A percentile compares a stretch with the other conserved stretches of the same genome.
phyloP scores from a whole-genome alignment of 2,113 vertebrate species.

The Leucopsar rothschildi region DNA sequence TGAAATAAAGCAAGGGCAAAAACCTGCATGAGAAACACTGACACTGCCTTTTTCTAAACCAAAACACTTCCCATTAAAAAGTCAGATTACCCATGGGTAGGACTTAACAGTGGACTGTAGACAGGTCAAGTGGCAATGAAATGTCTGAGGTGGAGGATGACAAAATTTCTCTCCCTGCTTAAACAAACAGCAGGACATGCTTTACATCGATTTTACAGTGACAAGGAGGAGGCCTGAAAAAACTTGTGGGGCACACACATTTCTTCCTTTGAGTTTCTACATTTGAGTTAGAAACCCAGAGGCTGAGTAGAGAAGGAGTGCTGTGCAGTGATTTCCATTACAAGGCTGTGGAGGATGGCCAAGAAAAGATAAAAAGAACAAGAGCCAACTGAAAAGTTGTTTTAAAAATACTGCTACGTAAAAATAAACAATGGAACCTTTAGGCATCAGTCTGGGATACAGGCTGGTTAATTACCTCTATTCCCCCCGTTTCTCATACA shows the following conservation, averaged over 20 bases:
- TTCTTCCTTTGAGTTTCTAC: neutral
- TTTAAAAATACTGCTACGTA: neutral
- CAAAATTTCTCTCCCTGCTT: neutral
- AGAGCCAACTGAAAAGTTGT: neutral
- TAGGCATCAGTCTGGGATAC: neutral
- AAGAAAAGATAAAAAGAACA: neutral
- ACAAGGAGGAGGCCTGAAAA: neutral
- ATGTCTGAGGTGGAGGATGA: neutral
- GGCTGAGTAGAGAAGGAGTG: neutral
- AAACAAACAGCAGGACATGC: neutral
- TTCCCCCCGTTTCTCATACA: fast-evolving
- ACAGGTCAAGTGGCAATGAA: neutral
- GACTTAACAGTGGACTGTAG: neutral
- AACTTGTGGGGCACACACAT: neutral
- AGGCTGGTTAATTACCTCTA: neutral
- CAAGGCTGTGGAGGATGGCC: neutral
- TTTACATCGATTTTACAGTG: neutral
- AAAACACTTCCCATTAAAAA: neutral
- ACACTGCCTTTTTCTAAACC: neutral
- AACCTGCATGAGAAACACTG: neutral
- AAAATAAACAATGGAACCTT: neutral
- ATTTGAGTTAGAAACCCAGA: neutral
- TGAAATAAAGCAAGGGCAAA: neutral
- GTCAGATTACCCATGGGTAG: neutral
- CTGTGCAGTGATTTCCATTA: neutral